Evolutionary conservation across 2,113 vertebrate species (phyloP).

Genomic region (Meleagris gallopavo): DNA sequence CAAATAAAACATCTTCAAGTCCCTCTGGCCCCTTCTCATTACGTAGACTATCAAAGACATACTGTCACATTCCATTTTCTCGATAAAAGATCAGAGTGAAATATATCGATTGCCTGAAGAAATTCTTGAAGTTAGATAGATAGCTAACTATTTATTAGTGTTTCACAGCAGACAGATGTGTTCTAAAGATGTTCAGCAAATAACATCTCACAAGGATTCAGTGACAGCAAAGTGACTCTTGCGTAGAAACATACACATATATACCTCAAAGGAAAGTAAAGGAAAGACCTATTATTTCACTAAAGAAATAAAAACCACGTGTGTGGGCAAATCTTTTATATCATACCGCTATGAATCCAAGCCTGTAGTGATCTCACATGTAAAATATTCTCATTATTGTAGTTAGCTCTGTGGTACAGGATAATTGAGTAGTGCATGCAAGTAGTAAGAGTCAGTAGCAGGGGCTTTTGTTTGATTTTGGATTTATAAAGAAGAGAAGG

Average conservation of each 20-base stretch:
- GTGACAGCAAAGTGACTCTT: background rate
- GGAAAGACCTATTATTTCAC: background rate
- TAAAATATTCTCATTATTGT: background rate
- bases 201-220: background rate
- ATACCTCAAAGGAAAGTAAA: background rate
- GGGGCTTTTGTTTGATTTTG: background rate
- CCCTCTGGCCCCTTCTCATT: background rate
- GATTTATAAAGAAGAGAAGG: background rate
- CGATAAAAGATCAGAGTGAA: background rate
- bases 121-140: background rate
- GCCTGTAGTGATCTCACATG: background rate
- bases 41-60: background rate
- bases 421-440: background rate
- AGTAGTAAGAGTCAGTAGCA: background rate
- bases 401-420: background rate
- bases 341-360: background rate
- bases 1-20: background rate
- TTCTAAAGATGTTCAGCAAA: background rate
- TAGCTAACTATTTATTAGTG: background rate
- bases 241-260: background rate
- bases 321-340: background rate
- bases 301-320: background rate
- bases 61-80: background rate
- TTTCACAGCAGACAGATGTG: background rate
- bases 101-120: background rate